These are phyloP conservation scores for Synergus gifuensis DNA, from an alignment of 2,888 invertebrate species.

Conservation along the genomic window DNA sequence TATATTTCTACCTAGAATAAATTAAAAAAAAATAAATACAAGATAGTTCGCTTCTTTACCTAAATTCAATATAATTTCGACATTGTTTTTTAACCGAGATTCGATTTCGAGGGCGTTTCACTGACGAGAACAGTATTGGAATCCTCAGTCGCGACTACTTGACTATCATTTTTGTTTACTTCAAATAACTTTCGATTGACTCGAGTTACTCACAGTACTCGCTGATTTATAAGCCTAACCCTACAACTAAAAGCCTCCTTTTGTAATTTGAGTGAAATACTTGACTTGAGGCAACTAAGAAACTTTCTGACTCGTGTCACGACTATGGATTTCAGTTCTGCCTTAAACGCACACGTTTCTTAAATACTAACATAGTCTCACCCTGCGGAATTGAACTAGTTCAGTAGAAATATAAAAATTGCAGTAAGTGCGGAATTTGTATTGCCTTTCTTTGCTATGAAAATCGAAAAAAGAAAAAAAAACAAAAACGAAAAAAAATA, in stretches of 20 bases:
- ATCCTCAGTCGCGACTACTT: slow-evolving; percentile 22
- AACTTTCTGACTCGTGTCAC: slow-evolving; percentile 11
- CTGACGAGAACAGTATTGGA: slow-evolving; percentile 28
- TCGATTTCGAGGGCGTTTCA: slow-evolving; percentile 2
- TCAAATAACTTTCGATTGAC: slow-evolving; percentile 44
- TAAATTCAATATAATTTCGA: slow-evolving; percentile 73
- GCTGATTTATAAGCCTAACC: slow-evolving; percentile 1
- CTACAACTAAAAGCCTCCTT: slow-evolving; percentile 31
- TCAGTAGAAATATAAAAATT: slow-evolving; percentile 62
- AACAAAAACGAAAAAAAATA: slow-evolving; percentile 47
- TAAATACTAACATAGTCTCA: slow-evolving; percentile 59
- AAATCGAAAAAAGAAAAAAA: slow-evolving; percentile 32
- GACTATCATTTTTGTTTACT: neutral
- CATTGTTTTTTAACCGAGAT: neutral
- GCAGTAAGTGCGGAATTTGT: slow-evolving; percentile 68
- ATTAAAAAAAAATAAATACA: slow-evolving; percentile 76
- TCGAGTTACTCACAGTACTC: neutral
- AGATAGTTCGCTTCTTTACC: slow-evolving; percentile 74
- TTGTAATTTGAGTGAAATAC: slow-evolving; percentile 25
- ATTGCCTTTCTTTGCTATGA: slow-evolving; percentile 54
- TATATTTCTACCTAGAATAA: slow-evolving; percentile 76
- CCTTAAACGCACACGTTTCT: slow-evolving; percentile 44
- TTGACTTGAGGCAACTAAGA: slow-evolving; percentile 16
- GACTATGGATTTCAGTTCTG: slow-evolving; percentile 26
- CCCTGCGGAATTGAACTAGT: slow-evolving; percentile 67